A percentile compares a stretch with the other conserved stretches of the same genome.
Evolutionary conservation across 2,113 vertebrate species (phyloP).

Genomic region (Malaclemys terrapin): DNA sequence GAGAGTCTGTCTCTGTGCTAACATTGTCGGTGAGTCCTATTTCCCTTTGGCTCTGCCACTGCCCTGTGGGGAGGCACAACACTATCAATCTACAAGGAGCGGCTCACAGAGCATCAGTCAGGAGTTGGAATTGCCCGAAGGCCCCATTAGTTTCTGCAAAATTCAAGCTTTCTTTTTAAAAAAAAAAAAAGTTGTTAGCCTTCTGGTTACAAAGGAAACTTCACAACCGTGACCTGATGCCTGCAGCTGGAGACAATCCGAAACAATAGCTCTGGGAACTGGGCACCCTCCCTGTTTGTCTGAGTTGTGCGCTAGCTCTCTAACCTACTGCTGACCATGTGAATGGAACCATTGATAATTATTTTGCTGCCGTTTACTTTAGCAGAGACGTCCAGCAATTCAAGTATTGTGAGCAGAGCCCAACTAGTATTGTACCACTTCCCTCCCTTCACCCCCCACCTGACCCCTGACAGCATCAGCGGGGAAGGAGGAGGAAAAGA

Average conservation of each 20-base stretch:
- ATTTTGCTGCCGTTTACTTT: not conserved
- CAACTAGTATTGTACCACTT: fast-evolving
- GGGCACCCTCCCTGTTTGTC: fast-evolving
- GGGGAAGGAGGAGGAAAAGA: fast-evolving
- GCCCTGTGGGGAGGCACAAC: not conserved
- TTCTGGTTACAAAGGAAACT: too few relatives aligned
- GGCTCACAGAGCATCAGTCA: not conserved
- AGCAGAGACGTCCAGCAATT: fast-evolving
- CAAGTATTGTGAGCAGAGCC: not conserved
- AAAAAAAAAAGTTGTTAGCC: too few relatives aligned
- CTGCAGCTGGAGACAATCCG: fast-evolving
- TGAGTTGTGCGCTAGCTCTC: fast-evolving
- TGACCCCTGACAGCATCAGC: not conserved
- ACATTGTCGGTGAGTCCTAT: not conserved
- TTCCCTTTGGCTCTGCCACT: not conserved
- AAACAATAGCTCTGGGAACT: fast-evolving
- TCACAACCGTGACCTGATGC: fast-evolving
- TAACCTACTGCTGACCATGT: fast-evolving
- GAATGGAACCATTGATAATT: fast-evolving
- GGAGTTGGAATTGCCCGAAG: not conserved
- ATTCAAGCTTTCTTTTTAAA: not conserved
- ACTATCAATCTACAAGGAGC: not conserved
- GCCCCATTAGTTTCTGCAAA: not conserved
- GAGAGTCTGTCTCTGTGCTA: not conserved
- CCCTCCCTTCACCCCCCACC: not conserved